Conservation (phyloP, 2,797 vertebrate species). For the Ciconia nigra region DNA sequence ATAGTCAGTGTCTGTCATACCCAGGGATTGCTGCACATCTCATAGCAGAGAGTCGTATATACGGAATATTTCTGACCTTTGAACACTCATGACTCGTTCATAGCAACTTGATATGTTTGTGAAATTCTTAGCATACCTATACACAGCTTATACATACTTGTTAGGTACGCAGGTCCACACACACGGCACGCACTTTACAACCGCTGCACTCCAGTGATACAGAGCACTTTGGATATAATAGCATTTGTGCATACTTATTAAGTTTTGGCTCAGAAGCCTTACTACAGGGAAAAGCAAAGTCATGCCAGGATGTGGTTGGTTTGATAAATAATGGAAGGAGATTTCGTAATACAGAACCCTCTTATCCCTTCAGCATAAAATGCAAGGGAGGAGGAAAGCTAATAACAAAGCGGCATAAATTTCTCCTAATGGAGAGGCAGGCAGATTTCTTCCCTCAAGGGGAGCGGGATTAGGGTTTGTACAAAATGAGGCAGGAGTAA, state of each 20-base stretch:
- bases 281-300: background rate
- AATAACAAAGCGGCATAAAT: background rate
- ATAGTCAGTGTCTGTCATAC: background rate
- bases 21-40: background rate
- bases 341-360: background rate
- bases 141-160: background rate
- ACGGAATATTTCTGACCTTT: background rate
- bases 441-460: background rate
- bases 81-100: background rate
- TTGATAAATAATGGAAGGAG: slow-evolving; percentile 21
- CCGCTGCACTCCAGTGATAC: background rate
- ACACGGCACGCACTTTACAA: background rate
- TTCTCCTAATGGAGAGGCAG: background rate
- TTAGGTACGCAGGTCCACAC: background rate
- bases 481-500: background rate
- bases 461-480: background rate
- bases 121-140: background rate
- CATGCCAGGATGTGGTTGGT: slow-evolving; percentile 1
- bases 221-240: background rate
- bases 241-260: background rate
- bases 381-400: background rate
- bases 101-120: background rate
- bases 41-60: background rate
- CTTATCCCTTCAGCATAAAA: background rate
- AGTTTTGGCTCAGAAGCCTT: background rate